Conservation (phyloP, 2,888 invertebrate genomes). For the Meteorus cinctellus region DNA sequence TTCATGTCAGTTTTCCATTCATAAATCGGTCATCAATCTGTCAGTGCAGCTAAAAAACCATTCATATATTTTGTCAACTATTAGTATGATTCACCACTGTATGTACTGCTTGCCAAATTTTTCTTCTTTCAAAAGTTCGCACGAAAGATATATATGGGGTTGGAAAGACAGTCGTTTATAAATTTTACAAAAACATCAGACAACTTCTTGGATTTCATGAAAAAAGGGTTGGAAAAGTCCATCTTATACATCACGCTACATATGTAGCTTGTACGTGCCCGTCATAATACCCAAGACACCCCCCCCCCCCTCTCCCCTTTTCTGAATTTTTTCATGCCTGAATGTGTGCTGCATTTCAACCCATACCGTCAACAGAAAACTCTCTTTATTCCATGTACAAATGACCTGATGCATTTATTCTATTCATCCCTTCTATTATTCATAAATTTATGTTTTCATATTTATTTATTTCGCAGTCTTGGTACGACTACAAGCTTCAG, state of each 20-base stretch:
- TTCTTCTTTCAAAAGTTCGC: no score
- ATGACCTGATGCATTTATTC: neutral
- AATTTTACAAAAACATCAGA: conserved; percentile 1
- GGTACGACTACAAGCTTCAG: conserved; percentile 89
- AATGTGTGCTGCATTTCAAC: neutral
- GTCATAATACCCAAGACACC: conserved; percentile 27
- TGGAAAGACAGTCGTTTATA: neutral
- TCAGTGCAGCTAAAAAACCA: no score
- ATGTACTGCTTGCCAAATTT: no score
- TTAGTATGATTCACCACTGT: no score
- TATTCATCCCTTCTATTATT: conserved; percentile 5
- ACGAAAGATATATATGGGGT: neutral
- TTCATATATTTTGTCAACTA: no score
- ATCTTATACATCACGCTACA: conserved; percentile 1
- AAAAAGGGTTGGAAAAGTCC: conserved; percentile 11
- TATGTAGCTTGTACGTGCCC: conserved; percentile 27
- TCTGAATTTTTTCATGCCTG: neutral
- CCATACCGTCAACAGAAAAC: no score
- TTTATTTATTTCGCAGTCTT: conserved; percentile 77
- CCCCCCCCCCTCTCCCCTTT: neutral
- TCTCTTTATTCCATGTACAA: neutral
- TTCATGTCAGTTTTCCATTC: no score
- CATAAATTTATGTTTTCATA: neutral
- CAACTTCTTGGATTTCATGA: conserved; percentile 20
- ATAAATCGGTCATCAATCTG: no score